These are phyloP conservation scores for Podarcis muralis DNA, from an alignment of 2,113 vertebrate genomes.

Conservation along the genomic window DNA sequence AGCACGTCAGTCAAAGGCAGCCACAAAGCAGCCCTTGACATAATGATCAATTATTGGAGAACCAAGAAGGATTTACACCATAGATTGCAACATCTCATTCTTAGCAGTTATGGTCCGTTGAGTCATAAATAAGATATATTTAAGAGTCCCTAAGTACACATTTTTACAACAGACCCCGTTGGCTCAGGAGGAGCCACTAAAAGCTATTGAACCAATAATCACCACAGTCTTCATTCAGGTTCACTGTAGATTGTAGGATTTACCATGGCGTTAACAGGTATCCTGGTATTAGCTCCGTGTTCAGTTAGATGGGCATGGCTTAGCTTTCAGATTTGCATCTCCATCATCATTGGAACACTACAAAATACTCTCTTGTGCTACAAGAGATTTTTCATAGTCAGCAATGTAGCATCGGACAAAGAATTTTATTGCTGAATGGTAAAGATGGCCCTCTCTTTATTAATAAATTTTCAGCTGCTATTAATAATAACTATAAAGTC, in stretches of 20 bases:
- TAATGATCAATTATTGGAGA: constrained; percentile 2
- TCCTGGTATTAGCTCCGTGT: not conserved
- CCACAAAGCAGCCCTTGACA: not conserved
- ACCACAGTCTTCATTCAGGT: not conserved
- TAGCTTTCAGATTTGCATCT: not conserved
- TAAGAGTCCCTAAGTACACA: constrained; percentile 43
- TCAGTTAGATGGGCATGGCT: not conserved
- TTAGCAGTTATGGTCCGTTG: constrained; percentile 36
- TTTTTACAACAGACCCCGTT: constrained; percentile 19
- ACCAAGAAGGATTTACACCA: constrained; percentile 40
- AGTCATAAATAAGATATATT: constrained; percentile 41
- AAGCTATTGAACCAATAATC: constrained; percentile 46
- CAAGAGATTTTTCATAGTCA: not conserved
- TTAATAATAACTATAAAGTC: not conserved
- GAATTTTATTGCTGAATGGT: accelerated
- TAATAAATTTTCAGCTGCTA: not conserved
- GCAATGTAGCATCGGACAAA: not conserved
- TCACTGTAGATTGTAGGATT: not conserved
- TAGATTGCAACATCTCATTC: constrained; percentile 17
- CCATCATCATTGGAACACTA: not conserved
- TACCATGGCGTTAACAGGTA: not conserved
- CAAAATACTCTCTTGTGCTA: no score
- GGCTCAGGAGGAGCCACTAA: constrained; percentile 22
- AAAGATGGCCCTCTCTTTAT: not conserved
- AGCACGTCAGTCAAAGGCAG: not conserved